Evolutionary conservation across 2,888 invertebrate genomes (phyloP), one percentile per base, ranked within the genome.

Genomic region (Steromphala cineraria): DNA sequence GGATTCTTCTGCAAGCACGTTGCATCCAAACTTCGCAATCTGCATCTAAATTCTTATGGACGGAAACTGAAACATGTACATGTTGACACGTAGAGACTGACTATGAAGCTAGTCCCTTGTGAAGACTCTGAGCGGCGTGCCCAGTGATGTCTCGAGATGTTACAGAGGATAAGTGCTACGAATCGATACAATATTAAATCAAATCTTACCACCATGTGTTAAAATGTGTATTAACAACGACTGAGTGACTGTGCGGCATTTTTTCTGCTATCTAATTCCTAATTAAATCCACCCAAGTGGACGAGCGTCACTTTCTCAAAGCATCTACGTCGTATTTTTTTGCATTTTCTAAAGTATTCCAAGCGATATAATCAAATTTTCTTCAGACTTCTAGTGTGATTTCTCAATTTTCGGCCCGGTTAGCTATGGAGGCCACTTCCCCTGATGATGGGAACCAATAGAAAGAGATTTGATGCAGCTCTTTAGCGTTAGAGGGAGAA

Each of bases 231-330:
- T 71, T 71, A 36, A 24, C 28, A 28, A 62, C 62, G 62, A 62
- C 7, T 62, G 62, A 62, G 28, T 28, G 62, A 17, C 24, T 62
- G 62, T 15, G 28, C 15, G 24, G 24, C 62, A 46, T 62, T 36
- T 71, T 71, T 71, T 71, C 31, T 71, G 36, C 71, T 28, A 71
- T 71, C 19, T 71, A 36, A 71, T 71, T 71, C 71, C 71, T 36
- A 71, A 40, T 71, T 71, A 71, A 36, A 40, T 40, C 19, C 71
- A 71, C 36, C 36, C 36, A 71, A 36, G 71, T 71, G 71, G 28
- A 40, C 28, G 71, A 71, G 40, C 40, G 71, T 36, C 28, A 71
- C 71, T 19, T 19, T 71, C 62, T 62, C 62, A 62, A 62, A 62
- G 62, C 24, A 62, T 62, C 62, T 62, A 62, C 62, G 28, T 62